Evolutionary conservation across 2,113 vertebrate species (phyloP).

Genomic region (Sporophila hypoxantha): DNA sequence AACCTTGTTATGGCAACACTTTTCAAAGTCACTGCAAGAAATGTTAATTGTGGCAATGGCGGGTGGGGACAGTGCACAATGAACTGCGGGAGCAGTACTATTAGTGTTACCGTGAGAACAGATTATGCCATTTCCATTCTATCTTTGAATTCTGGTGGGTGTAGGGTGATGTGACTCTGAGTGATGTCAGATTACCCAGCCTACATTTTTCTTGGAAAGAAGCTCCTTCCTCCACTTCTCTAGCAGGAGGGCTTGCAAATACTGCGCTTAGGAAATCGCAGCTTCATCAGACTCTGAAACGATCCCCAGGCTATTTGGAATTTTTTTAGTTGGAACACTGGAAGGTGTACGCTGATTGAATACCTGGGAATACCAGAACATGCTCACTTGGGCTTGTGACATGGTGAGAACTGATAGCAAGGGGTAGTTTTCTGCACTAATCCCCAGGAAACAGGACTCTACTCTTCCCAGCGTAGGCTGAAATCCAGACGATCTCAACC

Average conservation of each 20-base stretch:
- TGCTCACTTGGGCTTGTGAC: not conserved
- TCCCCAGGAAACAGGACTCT: slow-evolving; percentile 7
- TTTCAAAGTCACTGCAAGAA: slow-evolving; percentile 40
- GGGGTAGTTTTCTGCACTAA: not conserved
- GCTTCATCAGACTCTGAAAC: slow-evolving; percentile 5
- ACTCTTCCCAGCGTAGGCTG: not conserved
- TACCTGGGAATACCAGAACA: not conserved
- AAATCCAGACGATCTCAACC: slow-evolving; percentile 7
- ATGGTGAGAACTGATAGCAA: not conserved
- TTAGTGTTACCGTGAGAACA: slow-evolving; percentile 42
- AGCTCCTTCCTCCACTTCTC: slow-evolving; percentile 33
- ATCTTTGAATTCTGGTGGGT: slow-evolving; percentile 51
- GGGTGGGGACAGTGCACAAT: slow-evolving; percentile 16
- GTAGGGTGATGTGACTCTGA: slow-evolving; percentile 56
- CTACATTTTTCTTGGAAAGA: slow-evolving; percentile 67
- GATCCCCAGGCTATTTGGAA: not conserved
- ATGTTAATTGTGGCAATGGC: slow-evolving; percentile 8
- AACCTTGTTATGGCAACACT: slow-evolving; percentile 49
- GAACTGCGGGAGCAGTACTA: slow-evolving; percentile 31
- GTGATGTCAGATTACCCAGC: slow-evolving; percentile 51
- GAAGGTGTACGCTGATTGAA: not conserved
- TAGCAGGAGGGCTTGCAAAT: not conserved
- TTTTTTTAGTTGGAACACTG: not conserved
- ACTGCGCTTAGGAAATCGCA: not conserved
- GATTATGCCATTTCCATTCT: slow-evolving; percentile 56